These are phyloP conservation scores for Hypercompe scribonia DNA, from an alignment of 2,888 invertebrate species.

Conservation along the genomic window DNA sequence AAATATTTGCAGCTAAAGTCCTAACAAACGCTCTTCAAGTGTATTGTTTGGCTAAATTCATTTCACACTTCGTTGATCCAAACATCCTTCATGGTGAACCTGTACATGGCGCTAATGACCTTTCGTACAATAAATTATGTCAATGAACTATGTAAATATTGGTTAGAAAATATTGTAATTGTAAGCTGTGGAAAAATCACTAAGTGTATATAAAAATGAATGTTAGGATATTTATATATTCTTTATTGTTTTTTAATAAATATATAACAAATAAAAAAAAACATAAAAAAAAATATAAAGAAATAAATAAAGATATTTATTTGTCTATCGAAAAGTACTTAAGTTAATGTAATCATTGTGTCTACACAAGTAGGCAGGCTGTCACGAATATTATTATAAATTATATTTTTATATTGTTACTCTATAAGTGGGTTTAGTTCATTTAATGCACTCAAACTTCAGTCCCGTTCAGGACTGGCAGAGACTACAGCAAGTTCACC, in stretches of 20 bases:
- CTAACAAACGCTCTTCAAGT: constrained; percentile 9
- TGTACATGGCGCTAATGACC: constrained; percentile 11
- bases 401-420: too few species aligned
- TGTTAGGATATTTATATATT: neutral
- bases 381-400: too few species aligned
- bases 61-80: constrained; percentile 17
- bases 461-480: neutral
- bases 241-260: neutral
- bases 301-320: too few species aligned
- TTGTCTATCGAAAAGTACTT: too few species aligned
- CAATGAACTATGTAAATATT: constrained; percentile 11
- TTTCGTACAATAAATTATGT: constrained; percentile 12
- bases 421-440: too few species aligned
- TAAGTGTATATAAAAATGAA: neutral
- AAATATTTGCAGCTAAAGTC: constrained; percentile 10
- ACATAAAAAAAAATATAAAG: too few species aligned
- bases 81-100: constrained; percentile 7
- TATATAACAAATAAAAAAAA: too few species aligned
- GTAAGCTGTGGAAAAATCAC: neutral
- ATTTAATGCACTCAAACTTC: neutral
- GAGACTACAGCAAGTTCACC: neutral
- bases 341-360: too few species aligned
- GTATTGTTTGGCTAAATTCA: constrained; percentile 18
- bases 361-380: too few species aligned
- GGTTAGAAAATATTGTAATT: neutral